phyloP scores from a whole-genome alignment of 2,888 invertebrate species.

The Acanthosoma haemorrhoidale region DNA sequence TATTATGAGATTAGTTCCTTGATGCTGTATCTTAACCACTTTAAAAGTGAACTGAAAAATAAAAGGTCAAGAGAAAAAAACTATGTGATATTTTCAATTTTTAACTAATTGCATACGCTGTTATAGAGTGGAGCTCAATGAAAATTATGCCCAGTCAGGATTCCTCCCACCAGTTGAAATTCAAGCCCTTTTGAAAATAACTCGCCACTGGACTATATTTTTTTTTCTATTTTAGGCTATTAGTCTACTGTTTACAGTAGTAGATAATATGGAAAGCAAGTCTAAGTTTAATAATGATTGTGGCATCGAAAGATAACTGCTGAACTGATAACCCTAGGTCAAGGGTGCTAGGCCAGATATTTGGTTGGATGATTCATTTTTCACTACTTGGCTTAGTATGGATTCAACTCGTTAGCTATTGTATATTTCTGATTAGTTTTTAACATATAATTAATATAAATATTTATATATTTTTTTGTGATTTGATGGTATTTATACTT shows the following conservation, averaged over 20 bases:
- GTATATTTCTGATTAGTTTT: neutral
- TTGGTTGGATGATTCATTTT: conserved; percentile 30
- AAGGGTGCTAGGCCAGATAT: conserved; percentile 28
- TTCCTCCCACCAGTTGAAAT: too few relatives aligned
- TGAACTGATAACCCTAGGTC: conserved; percentile 28
- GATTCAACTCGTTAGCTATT: too few relatives aligned
- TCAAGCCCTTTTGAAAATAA: neutral
- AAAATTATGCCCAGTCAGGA: too few relatives aligned
- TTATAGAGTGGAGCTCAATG: too few relatives aligned
- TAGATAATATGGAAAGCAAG: conserved; percentile 7
- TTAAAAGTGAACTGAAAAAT: too few relatives aligned
- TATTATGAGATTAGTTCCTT: too few relatives aligned
- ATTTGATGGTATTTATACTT: neutral
- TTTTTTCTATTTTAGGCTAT: neutral
- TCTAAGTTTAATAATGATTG: conserved; percentile 23
- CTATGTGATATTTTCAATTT: too few relatives aligned
- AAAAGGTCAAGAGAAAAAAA: too few relatives aligned
- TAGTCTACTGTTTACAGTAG: conserved; percentile 3
- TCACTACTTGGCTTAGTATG: neutral
- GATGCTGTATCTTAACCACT: too few relatives aligned
- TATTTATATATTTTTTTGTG: neutral
- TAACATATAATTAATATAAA: neutral
- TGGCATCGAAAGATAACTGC: neutral
- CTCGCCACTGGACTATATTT: neutral
- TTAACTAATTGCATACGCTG: too few relatives aligned